Base-by-base conservation (phyloP, 2,888 invertebrate species). In the Drosophila nr. medialis region DNA sequence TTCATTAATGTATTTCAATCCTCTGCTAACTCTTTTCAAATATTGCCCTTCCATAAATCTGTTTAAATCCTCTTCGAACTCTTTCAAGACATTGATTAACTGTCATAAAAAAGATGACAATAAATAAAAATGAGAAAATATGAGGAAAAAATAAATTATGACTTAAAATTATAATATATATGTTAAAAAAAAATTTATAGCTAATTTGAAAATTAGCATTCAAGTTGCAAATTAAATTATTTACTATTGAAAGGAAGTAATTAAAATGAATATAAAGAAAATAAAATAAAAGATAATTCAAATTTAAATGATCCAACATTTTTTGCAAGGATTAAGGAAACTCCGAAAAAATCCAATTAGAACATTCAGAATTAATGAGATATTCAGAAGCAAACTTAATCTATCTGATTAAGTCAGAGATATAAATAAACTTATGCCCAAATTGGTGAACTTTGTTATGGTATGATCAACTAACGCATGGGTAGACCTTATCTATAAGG, bases 401-500 rank as follows among this genome's bases (percentile, higher is more conserved):
- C 24, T 24, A 2, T 8, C 45, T 15, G 45, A 24, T 45, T 7
- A 15, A 8, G 7, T 24, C 15, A 24, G 15, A 4, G 15, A 15
- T 24, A 15, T 45, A 7, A 15, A 45, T 45, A 45, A 4, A 15
- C 15, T 24, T 15, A 1, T 13, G 8, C 6, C 5, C 21, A 11
- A 30, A 21, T 24, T 18, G 1, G 0, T 40, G 8, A 40, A 54
- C 13, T 40, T 13, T 61, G 18, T 7, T 21, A 29, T 24, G 18
- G 11, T 21, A 24, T 15, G 18, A 27, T 45, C 10, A n/a, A 8
- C 2, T 11, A 48, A 30, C 18, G 18, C 2, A 21, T 42, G 13
- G 8, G 2, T 6, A 21, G 18, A 36, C 27, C 53, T 54, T 69
- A 69, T 75, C 58, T 36, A 40, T 0, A 29, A 49, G n/a, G n/a